Evolutionary conservation across 2,888 invertebrate species (phyloP).

Genomic region (Scaptomyza polygonia): DNA sequence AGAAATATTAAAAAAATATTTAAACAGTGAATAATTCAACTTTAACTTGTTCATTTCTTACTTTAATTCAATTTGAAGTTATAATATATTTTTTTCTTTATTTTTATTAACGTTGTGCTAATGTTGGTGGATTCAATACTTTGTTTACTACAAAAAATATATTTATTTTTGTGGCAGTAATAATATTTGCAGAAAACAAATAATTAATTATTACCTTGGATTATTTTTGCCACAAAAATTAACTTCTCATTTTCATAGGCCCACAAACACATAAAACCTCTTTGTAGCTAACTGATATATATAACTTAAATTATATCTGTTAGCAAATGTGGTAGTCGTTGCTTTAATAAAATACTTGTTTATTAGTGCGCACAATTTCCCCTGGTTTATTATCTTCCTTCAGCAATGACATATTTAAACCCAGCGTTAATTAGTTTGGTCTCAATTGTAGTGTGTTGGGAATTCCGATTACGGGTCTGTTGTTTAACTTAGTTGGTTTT

Average conservation of each 20-base stretch:
- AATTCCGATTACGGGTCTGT: constrained; percentile 49
- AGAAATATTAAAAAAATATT: too few relatives aligned
- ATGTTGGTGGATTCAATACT: too few relatives aligned
- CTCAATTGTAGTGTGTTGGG: constrained; percentile 34
- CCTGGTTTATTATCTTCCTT: not conserved
- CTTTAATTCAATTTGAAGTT: too few relatives aligned
- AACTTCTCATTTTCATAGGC: not conserved
- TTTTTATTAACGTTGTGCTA: too few relatives aligned
- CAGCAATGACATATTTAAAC: not conserved
- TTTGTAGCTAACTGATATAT: constrained; percentile 5
- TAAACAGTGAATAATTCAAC: too few relatives aligned
- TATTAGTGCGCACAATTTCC: constrained; percentile 23
- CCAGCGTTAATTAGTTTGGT: constrained; percentile 48
- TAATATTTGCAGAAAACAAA: too few relatives aligned
- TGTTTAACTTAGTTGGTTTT: constrained; percentile 21
- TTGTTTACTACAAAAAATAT: too few relatives aligned
- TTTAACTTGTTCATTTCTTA: too few relatives aligned
- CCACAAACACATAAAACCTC: constrained; percentile 1
- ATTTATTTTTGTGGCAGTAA: too few relatives aligned
- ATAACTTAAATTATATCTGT: not conserved
- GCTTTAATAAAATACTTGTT: constrained; percentile 22
- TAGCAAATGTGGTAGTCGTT: not conserved
- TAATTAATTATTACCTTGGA: too few relatives aligned
- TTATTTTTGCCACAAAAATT: too few relatives aligned
- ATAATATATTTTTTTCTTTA: too few relatives aligned